Evolutionary conservation across 1,140 invertebrate species (phyloP), one percentile per base, ranked within the genome.

Genomic region (Parasteatoda tepidariorum): DNA sequence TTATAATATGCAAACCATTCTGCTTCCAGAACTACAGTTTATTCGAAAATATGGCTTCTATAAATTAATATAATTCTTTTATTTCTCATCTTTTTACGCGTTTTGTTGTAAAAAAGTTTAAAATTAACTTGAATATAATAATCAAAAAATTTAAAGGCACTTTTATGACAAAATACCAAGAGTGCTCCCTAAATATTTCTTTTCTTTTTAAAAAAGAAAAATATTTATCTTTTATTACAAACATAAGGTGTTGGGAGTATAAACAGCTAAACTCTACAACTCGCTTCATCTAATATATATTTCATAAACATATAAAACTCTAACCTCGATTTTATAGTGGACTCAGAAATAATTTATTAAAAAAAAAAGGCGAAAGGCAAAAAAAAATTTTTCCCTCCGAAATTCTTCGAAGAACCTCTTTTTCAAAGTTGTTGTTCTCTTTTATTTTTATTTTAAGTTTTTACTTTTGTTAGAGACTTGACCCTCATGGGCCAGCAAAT

Each of bases 341-440:
- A 78, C 66, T 62, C 34, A 33, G 61, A 78, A 78, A 78, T 78
- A 78, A 78, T 78, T 78, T 78, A 78, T 59, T 41, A 66, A 66
- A 75, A 30, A 48, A 48, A 48, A 18, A 59, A 26, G n/a, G 57
- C 18, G 24, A 6, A 59, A n/a, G 15, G 38, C 33, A 31, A 62
- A 9, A 28, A 18, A 48, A 78, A 78, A 78, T 66, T n/a, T 78
- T 55, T 66, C 71, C 54, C 41, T 38, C 59, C 57, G 28, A 24
- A 22, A 75, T 34, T 75, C 55, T 75, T 33, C 73, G 33, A n/a
- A 30, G 73, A 31, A 34, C 34, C 31, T 30, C 62, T 30, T 30
- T 64, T 30, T 22, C 62, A 22, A 30, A 24, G 24, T 59, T 59
- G 24, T 59, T 59, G 24, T 59, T 59, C 24, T 59, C 9, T 59